phyloP scores from a whole-genome alignment of 1,140 invertebrate species.

The Platyura marginata region DNA sequence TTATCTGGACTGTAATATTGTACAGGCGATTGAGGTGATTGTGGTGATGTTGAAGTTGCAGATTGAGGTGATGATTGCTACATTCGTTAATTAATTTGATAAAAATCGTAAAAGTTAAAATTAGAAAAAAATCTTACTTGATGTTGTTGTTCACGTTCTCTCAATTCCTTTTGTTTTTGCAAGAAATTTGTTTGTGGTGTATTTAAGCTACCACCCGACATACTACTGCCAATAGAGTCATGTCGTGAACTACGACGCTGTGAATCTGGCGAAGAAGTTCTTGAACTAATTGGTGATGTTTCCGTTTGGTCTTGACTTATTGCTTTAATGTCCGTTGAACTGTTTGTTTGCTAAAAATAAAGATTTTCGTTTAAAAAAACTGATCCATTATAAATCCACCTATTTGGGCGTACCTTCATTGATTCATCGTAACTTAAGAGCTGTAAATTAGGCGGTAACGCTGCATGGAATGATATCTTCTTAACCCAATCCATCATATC shows the following conservation, averaged over 20 bases:
- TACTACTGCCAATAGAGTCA: slow-evolving; percentile 6
- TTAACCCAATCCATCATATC: slow-evolving; percentile 86
- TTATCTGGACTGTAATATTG: slow-evolving; percentile 23
- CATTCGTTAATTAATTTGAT: slow-evolving; percentile 17
- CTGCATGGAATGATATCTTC: slow-evolving; percentile 88
- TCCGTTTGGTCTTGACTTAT: slow-evolving; percentile 13
- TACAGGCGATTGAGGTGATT: slow-evolving; percentile 15
- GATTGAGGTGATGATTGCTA: slow-evolving; percentile 24
- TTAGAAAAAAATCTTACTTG: too few species aligned
- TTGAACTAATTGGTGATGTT: slow-evolving; percentile 18
- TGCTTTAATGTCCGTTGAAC: slow-evolving; percentile 21
- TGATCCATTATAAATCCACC: background rate
- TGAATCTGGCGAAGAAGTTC: slow-evolving; percentile 23
- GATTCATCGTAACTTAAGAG: slow-evolving; percentile 56
- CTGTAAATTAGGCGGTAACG: slow-evolving; percentile 72
- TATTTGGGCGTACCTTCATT: background rate
- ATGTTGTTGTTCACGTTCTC: slow-evolving; percentile 13
- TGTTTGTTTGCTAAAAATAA: slow-evolving; percentile 18
- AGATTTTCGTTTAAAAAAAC: background rate
- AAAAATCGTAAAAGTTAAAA: background rate
- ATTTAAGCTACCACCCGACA: slow-evolving; percentile 8
- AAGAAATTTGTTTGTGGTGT: slow-evolving; percentile 23
- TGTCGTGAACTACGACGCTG: slow-evolving; percentile 14
- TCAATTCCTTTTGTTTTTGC: slow-evolving; percentile 25
- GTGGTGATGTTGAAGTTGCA: slow-evolving; percentile 13